Evolutionary conservation across 2,888 invertebrate genomes (phyloP), one percentile per base, ranked within the genome.

Genomic region (Achlya flavicornis): DNA sequence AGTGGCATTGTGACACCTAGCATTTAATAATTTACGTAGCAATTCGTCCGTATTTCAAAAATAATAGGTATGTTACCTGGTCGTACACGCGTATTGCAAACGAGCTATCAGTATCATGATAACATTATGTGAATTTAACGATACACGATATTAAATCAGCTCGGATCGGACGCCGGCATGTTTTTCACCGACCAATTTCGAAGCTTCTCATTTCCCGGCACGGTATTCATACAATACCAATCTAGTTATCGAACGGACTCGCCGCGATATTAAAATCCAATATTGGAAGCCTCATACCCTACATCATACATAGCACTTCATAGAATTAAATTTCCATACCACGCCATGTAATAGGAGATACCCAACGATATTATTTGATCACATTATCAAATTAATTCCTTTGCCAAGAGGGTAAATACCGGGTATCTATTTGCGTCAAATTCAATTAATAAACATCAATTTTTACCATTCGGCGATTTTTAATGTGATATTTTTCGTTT

Each of bases 241-340:
- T 88, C 84, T 83, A 84, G 84, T 86, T 87, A 88, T 82, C 83
- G 84, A 74, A 75, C 78, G 78, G 72, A 75, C 79, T 79, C 75
- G 69, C 77, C 72, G 67, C 77, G 76, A 82, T 86, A 86, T 86
- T 86, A 86, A 87, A 88, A 87, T 85, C 80, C 81, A 80, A 87
- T 88, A 84, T 84, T 78, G 76, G 75, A 72, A 73, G 74, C 77
- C 63, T 66, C 64, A 68, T 62, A 69, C 63, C 70, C 62, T 68
- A 72, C 64, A 74, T 69, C 71, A 71, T 66, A 71, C 69, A 69
- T 64, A 63, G 65, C 66, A 67, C 68, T 69, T 63, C 67, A 68
- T 67, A 72, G 69, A 70, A 74, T 77, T 72, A 67, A 41, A 70
- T 72, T 70, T 66, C 61, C 63, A 65, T 63, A 72, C 66, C 68